Conservation (phyloP, 92 coral and sea anemone genomes). For the Siderastrea siderea region DNA sequence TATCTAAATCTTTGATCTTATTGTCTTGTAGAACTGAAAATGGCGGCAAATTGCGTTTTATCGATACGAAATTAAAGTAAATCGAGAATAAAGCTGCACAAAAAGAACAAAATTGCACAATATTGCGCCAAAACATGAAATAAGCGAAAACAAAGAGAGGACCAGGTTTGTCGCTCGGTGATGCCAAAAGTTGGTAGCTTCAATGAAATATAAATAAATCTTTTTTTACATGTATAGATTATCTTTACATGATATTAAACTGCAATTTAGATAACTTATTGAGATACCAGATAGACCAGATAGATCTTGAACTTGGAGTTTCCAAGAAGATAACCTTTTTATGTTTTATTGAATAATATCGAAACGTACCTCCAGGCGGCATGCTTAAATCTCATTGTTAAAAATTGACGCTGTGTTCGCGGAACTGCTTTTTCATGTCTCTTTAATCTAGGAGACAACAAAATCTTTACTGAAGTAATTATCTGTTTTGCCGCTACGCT, state of each 20-base stretch:
- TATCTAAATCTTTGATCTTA: neutral
- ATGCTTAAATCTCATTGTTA: neutral
- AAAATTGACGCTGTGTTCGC: constrained; percentile 1
- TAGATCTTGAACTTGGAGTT: neutral
- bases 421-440: constrained; percentile 10
- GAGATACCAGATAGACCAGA: neutral
- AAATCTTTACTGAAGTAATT: constrained; percentile 9
- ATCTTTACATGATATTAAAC: neutral
- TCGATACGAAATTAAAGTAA: neutral
- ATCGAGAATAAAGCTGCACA: neutral
- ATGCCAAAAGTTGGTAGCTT: neutral
- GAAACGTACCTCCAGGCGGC: neutral
- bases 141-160: neutral
- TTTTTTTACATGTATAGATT: neutral
- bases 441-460: neutral
- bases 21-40: neutral
- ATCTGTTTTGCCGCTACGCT: neutral
- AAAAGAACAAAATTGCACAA: neutral
- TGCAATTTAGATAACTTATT: constrained; percentile 1
- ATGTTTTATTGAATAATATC: neutral
- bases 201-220: constrained; percentile 1
- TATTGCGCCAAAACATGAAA: neutral
- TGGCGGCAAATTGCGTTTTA: neutral
- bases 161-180: neutral
- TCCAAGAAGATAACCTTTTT: neutral